Conservation (phyloP, 2,113 vertebrate genomes). For the Riparia riparia region DNA sequence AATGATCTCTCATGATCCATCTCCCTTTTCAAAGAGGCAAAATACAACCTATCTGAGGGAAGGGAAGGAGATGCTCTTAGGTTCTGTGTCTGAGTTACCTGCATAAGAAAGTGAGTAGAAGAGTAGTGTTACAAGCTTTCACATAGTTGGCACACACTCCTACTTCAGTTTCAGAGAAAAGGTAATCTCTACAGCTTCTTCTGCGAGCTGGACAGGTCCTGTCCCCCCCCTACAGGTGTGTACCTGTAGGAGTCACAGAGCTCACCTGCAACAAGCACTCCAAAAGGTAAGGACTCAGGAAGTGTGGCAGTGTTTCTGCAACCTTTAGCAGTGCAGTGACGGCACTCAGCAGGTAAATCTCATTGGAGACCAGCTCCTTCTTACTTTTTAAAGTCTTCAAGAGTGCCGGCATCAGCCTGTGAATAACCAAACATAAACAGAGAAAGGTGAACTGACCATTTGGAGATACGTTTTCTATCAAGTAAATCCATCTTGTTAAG, state of each 20-base stretch:
- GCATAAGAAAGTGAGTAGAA: background rate
- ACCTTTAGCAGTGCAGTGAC: conserved; percentile 89
- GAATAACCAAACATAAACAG: background rate
- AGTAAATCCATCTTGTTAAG: background rate
- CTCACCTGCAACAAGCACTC: conserved; percentile 83
- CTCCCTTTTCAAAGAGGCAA: background rate
- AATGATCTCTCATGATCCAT: background rate
- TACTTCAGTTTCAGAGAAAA: background rate
- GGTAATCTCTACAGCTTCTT: background rate
- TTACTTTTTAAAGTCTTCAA: conserved; percentile 78
- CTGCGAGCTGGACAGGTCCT: background rate
- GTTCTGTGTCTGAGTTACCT: background rate
- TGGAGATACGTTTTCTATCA: background rate
- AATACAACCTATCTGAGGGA: background rate
- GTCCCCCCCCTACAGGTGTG: no score
- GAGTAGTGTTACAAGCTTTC: background rate
- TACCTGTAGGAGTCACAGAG: background rate
- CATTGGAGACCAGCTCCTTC: conserved; percentile 82
- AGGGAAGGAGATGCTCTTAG: background rate
- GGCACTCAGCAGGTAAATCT: conserved; percentile 90
- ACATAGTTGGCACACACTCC: background rate
- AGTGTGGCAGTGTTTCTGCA: conserved; percentile 88
- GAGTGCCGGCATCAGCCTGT: conserved; percentile 90
- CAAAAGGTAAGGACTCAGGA: conserved; percentile 93
- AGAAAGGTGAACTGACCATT: background rate